phyloP scores from a whole-genome alignment of 2,888 invertebrate genomes.

The Craniophora ligustri region DNA sequence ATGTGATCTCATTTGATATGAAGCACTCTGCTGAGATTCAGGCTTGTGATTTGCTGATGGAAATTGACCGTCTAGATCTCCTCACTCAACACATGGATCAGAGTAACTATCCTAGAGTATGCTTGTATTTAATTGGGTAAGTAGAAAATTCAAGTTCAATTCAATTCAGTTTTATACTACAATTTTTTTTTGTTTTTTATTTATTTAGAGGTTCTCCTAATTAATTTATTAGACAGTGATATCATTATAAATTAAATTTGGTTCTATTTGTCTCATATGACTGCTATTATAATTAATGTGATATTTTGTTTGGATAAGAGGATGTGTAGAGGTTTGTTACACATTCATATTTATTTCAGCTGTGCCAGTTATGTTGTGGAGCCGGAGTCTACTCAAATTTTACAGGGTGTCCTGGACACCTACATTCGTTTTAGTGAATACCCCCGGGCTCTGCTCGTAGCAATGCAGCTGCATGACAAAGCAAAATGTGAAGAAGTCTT shows the following conservation, averaged over 20 bases:
- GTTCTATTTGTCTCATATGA: too few relatives aligned
- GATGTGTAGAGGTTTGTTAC: too few relatives aligned
- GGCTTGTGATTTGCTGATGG: conserved; percentile 99
- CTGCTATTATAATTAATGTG: too few relatives aligned
- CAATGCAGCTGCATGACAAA: conserved; percentile 96
- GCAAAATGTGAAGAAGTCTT: conserved; percentile 95
- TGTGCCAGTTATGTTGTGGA: conserved; percentile 99
- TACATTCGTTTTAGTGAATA: conserved; percentile 96
- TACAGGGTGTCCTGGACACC: conserved; percentile 94
- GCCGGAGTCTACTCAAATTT: conserved; percentile 95
- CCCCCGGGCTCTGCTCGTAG: conserved; percentile 96
- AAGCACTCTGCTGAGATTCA: conserved; percentile 99
- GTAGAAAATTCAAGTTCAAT: conserved; percentile 17
- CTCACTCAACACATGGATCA: conserved; percentile 96
- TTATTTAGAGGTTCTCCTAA: too few relatives aligned
- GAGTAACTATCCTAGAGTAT: conserved; percentile 96
- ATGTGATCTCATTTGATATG: conserved; percentile 98
- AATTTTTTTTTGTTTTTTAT: too few relatives aligned
- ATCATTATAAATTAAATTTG: too few relatives aligned
- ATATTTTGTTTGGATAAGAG: too few relatives aligned
- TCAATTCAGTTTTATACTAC: too few relatives aligned
- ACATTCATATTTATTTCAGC: conserved; percentile 82
- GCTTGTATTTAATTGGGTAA: conserved; percentile 94
- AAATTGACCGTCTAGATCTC: conserved; percentile 96
- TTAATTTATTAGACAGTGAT: too few relatives aligned